Conservation (phyloP, 30 jellyfish, hydroid and myxozoan genomes). For the Hydractinia symbiolongicarpus region DNA sequence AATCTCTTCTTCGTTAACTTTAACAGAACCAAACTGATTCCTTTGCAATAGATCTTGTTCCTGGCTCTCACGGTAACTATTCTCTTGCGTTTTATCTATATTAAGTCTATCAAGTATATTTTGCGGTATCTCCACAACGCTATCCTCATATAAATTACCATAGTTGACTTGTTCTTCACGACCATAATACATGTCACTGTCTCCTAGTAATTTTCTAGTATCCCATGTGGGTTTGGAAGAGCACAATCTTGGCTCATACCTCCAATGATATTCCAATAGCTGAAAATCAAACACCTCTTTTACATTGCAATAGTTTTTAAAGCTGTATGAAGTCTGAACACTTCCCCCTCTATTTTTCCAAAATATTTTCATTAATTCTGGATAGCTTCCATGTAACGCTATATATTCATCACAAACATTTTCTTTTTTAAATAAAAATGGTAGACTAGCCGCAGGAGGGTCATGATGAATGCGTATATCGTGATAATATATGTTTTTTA, state of each 20-base stretch:
- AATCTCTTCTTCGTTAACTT: too few species aligned
- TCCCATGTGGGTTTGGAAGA: slow-evolving; percentile 70
- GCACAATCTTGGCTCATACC: slow-evolving; percentile 60
- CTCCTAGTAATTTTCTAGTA: slow-evolving; percentile 45
- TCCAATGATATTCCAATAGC: slow-evolving; percentile 44
- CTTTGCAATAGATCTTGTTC: too few species aligned
- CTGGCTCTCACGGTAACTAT: too few species aligned
- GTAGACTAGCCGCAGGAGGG: slow-evolving; percentile 29
- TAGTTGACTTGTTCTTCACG: slow-evolving; percentile 36
- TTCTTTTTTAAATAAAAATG: background rate
- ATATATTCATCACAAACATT: slow-evolving; percentile 48
- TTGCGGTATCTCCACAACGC: too few species aligned
- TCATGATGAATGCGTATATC: slow-evolving; percentile 66
- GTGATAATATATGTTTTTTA: slow-evolving; percentile 36
- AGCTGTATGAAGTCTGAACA: background rate
- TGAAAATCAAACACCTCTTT: slow-evolving; percentile 22
- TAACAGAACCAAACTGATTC: too few species aligned
- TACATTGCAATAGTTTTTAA: background rate
- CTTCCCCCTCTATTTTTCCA: slow-evolving; percentile 33
- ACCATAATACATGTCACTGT: slow-evolving; percentile 37
- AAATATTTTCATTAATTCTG: slow-evolving; percentile 47
- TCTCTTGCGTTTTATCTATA: too few species aligned
- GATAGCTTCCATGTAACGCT: slow-evolving; percentile 80
- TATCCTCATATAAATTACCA: too few species aligned
- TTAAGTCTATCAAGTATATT: too few species aligned